These are phyloP conservation scores for Bolinopsis microptera DNA, from an alignment of 37 sponge, comb jelly and placozoan genomes.

Conservation along the genomic window DNA sequence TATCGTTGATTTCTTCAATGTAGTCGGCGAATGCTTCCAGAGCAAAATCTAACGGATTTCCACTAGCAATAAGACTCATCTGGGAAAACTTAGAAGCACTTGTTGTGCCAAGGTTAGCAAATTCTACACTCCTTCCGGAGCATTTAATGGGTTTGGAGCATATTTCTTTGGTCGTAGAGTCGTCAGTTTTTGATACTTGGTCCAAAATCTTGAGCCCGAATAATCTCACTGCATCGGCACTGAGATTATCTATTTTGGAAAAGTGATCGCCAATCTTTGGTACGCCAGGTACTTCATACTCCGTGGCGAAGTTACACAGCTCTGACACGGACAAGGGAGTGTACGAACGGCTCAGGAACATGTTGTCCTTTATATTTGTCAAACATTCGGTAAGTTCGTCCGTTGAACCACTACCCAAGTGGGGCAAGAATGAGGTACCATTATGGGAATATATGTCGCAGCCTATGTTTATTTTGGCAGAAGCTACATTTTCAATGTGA, in stretches of 20 bases:
- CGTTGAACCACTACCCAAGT: neutral
- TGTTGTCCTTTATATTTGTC: slow-evolving; percentile 1
- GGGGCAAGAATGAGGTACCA: slow-evolving; percentile 1
- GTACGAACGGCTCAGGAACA: slow-evolving; percentile 35
- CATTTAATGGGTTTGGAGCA: neutral
- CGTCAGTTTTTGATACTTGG: neutral
- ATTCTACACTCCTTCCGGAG: slow-evolving; percentile 24
- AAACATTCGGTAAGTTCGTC: neutral
- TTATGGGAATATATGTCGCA: slow-evolving; percentile 8
- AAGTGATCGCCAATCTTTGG: slow-evolving; percentile 45
- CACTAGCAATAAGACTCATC: slow-evolving; percentile 53
- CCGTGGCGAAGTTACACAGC: neutral
- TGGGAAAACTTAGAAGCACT: slow-evolving; percentile 24
- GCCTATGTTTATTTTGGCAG: slow-evolving; percentile 13
- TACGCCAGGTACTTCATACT: neutral
- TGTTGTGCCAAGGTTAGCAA: neutral
- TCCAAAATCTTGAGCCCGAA: slow-evolving; percentile 30
- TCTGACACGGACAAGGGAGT: slow-evolving; percentile 40
- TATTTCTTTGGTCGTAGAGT: neutral
- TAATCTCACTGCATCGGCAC: slow-evolving; percentile 5
- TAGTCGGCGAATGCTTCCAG: slow-evolving; percentile 6
- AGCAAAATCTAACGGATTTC: neutral
- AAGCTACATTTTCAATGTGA: slow-evolving; percentile 18
- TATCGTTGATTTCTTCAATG: neutral
- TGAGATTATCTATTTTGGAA: slow-evolving; percentile 24